Evolutionary conservation across 2,797 vertebrate species (phyloP).

Genomic region (Myripristis murdjan): DNA sequence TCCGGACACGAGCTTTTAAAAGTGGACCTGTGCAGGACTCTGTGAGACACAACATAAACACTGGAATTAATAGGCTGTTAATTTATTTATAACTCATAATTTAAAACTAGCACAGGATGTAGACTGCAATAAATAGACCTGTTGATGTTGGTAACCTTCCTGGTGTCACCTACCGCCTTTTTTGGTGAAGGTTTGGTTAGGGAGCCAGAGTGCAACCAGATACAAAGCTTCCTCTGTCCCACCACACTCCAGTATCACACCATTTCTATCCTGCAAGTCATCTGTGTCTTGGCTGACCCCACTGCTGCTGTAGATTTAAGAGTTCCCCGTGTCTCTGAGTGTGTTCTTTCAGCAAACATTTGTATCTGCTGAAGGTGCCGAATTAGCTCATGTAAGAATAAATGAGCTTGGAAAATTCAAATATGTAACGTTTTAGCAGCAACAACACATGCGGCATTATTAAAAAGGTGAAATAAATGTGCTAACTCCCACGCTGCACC

Average conservation of each 20-base stretch:
- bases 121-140: no score
- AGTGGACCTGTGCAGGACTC: no score
- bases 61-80: no score
- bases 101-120: not conserved
- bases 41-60: no score
- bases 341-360: constrained; percentile 16
- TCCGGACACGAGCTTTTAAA: no score
- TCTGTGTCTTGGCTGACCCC: no score
- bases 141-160: no score
- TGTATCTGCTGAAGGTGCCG: constrained; percentile 11
- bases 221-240: not conserved
- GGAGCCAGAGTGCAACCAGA: not conserved
- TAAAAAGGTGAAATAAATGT: constrained; percentile 32
- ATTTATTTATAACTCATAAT: no score
- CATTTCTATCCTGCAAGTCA: not conserved
- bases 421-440: constrained; percentile 24
- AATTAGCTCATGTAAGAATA: constrained; percentile 12
- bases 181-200: not conserved
- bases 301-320: no score
- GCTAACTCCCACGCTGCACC: not conserved
- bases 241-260: not conserved
- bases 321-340: not conserved
- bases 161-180: no score
- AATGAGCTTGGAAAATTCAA: constrained; percentile 4
- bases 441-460: constrained; percentile 37